Evolutionary conservation across 2,888 invertebrate genomes (phyloP).

Genomic region (Conus canariensis): DNA sequence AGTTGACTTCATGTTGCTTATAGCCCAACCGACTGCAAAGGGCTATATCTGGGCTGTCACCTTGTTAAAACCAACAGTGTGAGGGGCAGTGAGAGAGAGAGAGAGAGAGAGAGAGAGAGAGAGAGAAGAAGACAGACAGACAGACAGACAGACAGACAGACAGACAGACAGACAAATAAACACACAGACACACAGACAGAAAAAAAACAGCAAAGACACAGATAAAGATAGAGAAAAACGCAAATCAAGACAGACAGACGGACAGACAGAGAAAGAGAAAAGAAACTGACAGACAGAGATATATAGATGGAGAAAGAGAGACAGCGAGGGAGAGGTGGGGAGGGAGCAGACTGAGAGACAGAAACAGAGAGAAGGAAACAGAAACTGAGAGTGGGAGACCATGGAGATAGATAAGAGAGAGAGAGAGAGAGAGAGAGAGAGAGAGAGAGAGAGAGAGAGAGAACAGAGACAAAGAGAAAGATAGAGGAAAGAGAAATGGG

Average conservation of each 20-base stretch:
- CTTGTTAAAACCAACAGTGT: too few relatives aligned
- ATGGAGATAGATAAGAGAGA: too few relatives aligned
- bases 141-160: neutral
- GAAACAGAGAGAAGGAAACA: neutral
- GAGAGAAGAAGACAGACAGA: neutral
- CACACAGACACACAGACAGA: neutral
- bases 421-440: neutral
- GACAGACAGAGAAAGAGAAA: neutral
- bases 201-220: neutral
- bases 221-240: neutral
- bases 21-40: too few relatives aligned
- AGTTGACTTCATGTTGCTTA: neutral
- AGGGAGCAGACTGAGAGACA: neutral
- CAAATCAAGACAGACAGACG: neutral
- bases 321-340: neutral
- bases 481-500: too few relatives aligned
- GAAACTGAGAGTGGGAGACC: neutral
- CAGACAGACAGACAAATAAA: neutral
- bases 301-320: neutral
- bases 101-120: constrained; percentile 17
- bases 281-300: neutral
- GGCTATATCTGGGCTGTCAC: too few relatives aligned
- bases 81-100: neutral
- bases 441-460: neutral
- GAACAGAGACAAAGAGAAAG: neutral